Evolutionary conservation across 64 coral and sea anemone species (phyloP), one percentile per base, ranked within the genome.

Genomic region (Hydrozoanthus tunicans): DNA sequence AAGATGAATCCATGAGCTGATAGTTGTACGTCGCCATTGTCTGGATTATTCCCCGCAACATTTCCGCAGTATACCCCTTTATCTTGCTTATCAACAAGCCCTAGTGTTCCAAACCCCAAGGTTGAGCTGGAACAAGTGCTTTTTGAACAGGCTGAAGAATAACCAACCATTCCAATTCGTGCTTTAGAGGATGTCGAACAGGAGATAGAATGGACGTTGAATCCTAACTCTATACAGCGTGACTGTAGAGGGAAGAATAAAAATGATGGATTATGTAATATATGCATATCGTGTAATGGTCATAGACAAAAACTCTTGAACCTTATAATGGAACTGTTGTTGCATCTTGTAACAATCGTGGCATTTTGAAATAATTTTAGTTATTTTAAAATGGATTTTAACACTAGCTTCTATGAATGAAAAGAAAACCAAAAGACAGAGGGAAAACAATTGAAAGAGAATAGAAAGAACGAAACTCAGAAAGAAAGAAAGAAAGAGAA

Each of bases 111-210:
- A 76, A 95, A 95, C 11, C 94, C 94, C 3, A 95, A 66, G 54
- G 84, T 89, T 56, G 94, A 94, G 17, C 7, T 79, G 5, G 55
- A 17, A 24, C n/a, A 10, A 3, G 3, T 20, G 1, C 25, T 1
- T 43, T 43, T 43, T 43, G 32, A 43, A n/a, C 69, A 75, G 1
- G 10, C 1, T 0, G 2, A 15, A 0, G 5, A 7, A 58, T 61
- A 79, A 4, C 94, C 94, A 15, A 92, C 54, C 6, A 95, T 89
- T 53, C 94, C 94, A 72, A 95, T 95, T 5, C 94, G 94, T 83
- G 90, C 91, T 8, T 27, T 86, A 53, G 90, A 59, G 10, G 62
- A 24, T 17, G 3, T 25, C 6, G 5, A 1, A 15, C 7, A 4
- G 4, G 6, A 0, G 7, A 51, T n/a, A 6, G n/a, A n/a, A 26